Base-by-base conservation (phyloP, 2,888 invertebrate genomes). In the Calephelis perditalis region DNA sequence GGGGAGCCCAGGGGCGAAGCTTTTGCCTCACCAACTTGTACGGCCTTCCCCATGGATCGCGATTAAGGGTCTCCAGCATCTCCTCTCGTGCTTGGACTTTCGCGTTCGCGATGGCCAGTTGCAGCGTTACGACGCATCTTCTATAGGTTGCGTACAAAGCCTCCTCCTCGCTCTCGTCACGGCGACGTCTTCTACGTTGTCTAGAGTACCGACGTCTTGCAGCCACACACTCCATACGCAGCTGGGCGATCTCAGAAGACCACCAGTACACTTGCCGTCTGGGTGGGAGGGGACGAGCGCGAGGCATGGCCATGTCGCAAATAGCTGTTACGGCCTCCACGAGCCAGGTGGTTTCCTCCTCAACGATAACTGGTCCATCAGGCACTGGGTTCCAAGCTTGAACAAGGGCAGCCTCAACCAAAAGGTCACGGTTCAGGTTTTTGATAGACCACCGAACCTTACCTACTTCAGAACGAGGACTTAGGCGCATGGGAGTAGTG, bases 21-120 rank as follows among this genome's bases (percentile, higher is more conserved):
- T 26, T 26, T 26, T 26, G 26, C 26, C 26, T 26, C 26, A 26
- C 26, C 26, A 26, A 26, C 26, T 26, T 26, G 3, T 63, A 63
- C 0, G 63, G 61, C n/a, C 63, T 12, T 1, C 63, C 63, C 63
- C 63, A 63, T 6, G 61, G 63, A 11, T 63, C 63, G 9, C 35
- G 15, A 2, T 60, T 36, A 0, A 58, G 55, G 3, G 58, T 43
- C 43, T 43, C 43, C 43, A 43, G 43, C 10, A 43, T 9, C 43
- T 43, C 43, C 10, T 43, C 8, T 7, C 43, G 43, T 1, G 43
- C 43, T 43, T 43, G 7, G 10, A 3, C 10, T 10, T 43, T 43
- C 1, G 43, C 43, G 1, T 43, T 43, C 1, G 43, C 10, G 1
- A 10, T 43, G 10, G 43, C 10, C 26, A 26, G 26, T 43, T 43